These are phyloP conservation scores for Pachyrhynchus sulphureomaculatus DNA, from an alignment of 1,140 invertebrate species.

Conservation along the genomic window DNA sequence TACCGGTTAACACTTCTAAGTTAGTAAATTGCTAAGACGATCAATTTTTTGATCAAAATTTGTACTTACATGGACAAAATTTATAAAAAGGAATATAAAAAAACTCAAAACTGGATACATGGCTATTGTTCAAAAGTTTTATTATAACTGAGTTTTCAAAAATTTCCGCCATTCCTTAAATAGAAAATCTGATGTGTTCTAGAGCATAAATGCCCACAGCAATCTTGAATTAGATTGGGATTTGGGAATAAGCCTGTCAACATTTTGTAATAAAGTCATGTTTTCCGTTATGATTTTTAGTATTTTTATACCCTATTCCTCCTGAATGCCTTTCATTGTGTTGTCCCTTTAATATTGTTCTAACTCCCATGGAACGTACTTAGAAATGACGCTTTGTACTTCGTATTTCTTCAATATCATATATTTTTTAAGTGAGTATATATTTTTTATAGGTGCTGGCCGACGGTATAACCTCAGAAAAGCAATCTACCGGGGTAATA, in stretches of 20 bases:
- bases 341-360: constrained; percentile 3
- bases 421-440: no score
- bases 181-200: constrained; percentile 35
- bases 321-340: not conserved
- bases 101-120: constrained; percentile 10
- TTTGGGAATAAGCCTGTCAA: constrained; percentile 41
- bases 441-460: constrained; percentile 1
- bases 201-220: constrained; percentile 35
- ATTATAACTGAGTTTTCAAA: constrained; percentile 3
- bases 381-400: not conserved
- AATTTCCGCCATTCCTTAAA: constrained; percentile 28
- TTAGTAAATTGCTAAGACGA: not conserved
- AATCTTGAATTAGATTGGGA: constrained; percentile 44
- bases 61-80: constrained; percentile 25
- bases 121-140: not conserved
- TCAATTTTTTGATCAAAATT: not conserved
- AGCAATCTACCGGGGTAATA: constrained; percentile 4
- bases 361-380: not conserved
- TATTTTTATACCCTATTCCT: not conserved
- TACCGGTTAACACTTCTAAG: no score
- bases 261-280: constrained; percentile 16
- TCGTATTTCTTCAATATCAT: no score
- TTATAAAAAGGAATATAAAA: constrained; percentile 13
- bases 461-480: not conserved
- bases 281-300: constrained; percentile 13